These are phyloP conservation scores for Tromatobia lineatoria DNA, from an alignment of 2,888 invertebrate genomes.

Conservation along the genomic window DNA sequence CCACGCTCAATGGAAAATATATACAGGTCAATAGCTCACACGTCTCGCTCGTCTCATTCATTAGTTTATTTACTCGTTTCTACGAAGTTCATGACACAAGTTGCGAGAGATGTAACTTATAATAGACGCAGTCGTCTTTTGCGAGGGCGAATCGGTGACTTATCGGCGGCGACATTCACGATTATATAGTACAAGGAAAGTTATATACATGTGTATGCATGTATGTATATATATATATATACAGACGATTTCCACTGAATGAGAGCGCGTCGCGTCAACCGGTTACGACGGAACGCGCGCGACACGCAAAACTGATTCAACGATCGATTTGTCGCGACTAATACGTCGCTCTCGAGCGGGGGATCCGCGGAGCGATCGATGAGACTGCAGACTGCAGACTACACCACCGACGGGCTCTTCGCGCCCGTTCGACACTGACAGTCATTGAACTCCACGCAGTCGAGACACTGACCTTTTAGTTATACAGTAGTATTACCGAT, in stretches of 20 bases:
- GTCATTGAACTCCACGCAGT: slow-evolving; percentile 66
- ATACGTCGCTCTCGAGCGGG: slow-evolving; percentile 50
- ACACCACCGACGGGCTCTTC: slow-evolving; percentile 15
- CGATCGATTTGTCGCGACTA: slow-evolving; percentile 68
- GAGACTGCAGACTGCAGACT: slow-evolving; percentile 28
- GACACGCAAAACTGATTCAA: slow-evolving; percentile 63
- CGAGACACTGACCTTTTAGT: slow-evolving; percentile 68
- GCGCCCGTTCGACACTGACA: slow-evolving; percentile 37
- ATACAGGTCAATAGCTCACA: slow-evolving; percentile 2
- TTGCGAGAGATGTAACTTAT: slow-evolving; percentile 52
- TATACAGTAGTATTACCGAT: slow-evolving; percentile 27
- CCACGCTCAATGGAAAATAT: slow-evolving; percentile 34
- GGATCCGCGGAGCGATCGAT: slow-evolving; percentile 62
- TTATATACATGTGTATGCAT: background rate
- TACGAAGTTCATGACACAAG: slow-evolving; percentile 59
- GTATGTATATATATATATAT: background rate
- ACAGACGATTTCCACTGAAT: slow-evolving; percentile 34
- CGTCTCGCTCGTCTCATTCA: slow-evolving; percentile 59
- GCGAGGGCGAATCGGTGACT: slow-evolving; percentile 35
- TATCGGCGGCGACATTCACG: slow-evolving; percentile 48
- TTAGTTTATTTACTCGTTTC: slow-evolving; percentile 54
- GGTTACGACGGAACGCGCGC: slow-evolving; percentile 54
- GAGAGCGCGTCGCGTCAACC: slow-evolving; percentile 54
- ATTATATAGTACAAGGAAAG: slow-evolving; percentile 30
- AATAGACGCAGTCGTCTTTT: slow-evolving; percentile 37